Evolutionary conservation across 2,888 invertebrate genomes (phyloP), one percentile per base, ranked within the genome.

Genomic region (Erannis defoliaria): DNA sequence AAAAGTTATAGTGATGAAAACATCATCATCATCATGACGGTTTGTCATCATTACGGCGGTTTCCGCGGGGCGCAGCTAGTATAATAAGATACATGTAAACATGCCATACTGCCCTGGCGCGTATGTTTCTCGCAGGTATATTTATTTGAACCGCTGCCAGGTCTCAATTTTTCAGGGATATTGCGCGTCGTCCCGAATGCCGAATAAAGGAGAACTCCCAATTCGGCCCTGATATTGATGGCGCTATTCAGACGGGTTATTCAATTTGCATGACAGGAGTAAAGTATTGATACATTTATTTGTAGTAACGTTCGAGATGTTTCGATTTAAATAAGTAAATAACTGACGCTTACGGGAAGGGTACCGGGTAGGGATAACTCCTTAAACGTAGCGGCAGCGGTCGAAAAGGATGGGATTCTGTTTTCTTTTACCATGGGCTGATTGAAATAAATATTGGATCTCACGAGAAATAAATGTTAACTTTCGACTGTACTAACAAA

Each of bases 141-240:
- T 62, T 60, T 57, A 66, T 64, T 67, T 70, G 69, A 70, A 62
- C 55, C 67, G 63, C 55, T 64, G 69, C 69, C 69, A 70, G 67
- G 57, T 67, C 59, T 64, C 62, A 51, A 70, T 67, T 66, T 70
- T 70, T 70, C 66, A 67, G 62, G 60, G 64, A 66, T 70, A 70
- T 67, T 60, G 69, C 64, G 55, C 48, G 56, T 31, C 33, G 45
- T 54, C 16, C 42, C 55, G 58, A 58, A 57, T 54, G 50, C 61
- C 43, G 63, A 64, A 64, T 69, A 62, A 56, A 62, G 51, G 53
- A 53, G 46, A 53, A 43, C 29, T 51, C 48, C 51, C 57, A 43
- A 57, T 63, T 64, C 53, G 54, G 64, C 40, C 58, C 51, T 58
- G 55, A 63, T 65, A 65, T 60, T 59, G 63, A 63, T 61, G 57